Conservation (phyloP, 2,113 vertebrate genomes). For the Ardeotis arabs region DNA sequence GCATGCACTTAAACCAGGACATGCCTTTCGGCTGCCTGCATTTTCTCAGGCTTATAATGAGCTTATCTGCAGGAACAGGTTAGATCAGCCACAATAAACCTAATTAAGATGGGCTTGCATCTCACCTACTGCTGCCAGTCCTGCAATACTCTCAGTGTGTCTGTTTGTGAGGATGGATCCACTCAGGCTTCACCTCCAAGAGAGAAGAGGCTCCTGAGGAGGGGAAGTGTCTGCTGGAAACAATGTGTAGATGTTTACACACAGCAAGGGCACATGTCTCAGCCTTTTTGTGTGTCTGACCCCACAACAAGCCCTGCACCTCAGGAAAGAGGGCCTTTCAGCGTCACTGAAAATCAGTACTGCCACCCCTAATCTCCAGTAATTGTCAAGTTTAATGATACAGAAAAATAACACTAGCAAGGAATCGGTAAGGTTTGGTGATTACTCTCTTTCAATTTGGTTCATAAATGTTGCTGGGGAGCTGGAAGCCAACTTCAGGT, state of each 20-base stretch:
- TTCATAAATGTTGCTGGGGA: not conserved
- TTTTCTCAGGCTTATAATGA: not conserved
- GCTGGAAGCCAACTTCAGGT: not conserved
- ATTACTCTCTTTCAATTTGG: not conserved
- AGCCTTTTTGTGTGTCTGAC: not conserved
- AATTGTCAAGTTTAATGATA: not conserved
- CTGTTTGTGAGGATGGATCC: not conserved
- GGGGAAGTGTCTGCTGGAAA: not conserved
- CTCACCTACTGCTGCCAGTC: not conserved
- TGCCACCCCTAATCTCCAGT: not conserved
- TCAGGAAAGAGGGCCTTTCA: not conserved
- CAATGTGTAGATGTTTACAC: fast-evolving
- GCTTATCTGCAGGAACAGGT: not conserved
- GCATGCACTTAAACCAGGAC: not conserved
- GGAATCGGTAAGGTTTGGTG: not conserved
- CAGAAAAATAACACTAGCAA: not conserved
- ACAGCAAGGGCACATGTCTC: fast-evolving
- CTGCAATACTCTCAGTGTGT: fast-evolving
- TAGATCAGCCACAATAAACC: not conserved
- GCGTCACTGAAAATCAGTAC: not conserved
- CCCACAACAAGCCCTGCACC: not conserved
- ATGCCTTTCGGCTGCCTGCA: not conserved
- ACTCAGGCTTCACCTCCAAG: not conserved
- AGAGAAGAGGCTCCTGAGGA: not conserved
- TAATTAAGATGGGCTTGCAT: not conserved